phyloP scores from a whole-genome alignment of 2,888 invertebrate genomes.

The Eremobia ochroleuca region DNA sequence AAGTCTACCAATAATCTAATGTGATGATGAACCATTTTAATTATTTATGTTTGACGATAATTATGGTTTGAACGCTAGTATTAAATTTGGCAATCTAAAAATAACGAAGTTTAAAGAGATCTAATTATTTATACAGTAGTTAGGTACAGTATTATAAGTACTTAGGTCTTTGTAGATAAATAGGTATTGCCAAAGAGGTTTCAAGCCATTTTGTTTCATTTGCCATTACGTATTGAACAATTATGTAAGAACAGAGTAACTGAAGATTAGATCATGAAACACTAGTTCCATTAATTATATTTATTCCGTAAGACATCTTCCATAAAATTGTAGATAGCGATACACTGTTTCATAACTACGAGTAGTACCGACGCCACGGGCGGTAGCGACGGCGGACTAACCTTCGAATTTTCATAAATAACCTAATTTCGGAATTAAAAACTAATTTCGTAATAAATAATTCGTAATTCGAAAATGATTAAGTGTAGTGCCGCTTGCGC shows the following conservation, averaged over 20 bases:
- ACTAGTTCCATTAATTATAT: background rate
- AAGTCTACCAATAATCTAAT: constrained; percentile 18
- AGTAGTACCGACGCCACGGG: background rate
- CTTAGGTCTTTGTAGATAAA: constrained; percentile 8
- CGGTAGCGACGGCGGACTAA: background rate
- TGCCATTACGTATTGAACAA: constrained; percentile 28
- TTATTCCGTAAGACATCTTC: constrained; percentile 9
- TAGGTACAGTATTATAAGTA: constrained; percentile 31
- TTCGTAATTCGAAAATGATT: constrained; percentile 13
- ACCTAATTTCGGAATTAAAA: background rate
- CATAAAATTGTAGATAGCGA: background rate
- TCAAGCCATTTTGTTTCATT: constrained; percentile 44
- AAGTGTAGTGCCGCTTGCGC: constrained; percentile 3
- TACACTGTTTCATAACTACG: background rate
- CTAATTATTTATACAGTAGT: constrained; percentile 12
- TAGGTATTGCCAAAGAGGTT: constrained; percentile 53
- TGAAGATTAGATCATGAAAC: constrained; percentile 1
- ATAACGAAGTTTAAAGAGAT: constrained; percentile 9
- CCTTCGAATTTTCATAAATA: background rate
- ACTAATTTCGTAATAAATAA: background rate
- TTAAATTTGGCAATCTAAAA: constrained; percentile 7
- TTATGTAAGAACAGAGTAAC: constrained; percentile 1
- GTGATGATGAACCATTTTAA: constrained; percentile 2
- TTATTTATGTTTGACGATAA: constrained; percentile 18
- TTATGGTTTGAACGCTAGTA: constrained; percentile 18